Percentiles rank a stretch among this genome's conserved stretches.
These are phyloP conservation scores for Dicranocentrus wangi DNA, from an alignment of 2,888 invertebrate species.

Conservation along the genomic window DNA sequence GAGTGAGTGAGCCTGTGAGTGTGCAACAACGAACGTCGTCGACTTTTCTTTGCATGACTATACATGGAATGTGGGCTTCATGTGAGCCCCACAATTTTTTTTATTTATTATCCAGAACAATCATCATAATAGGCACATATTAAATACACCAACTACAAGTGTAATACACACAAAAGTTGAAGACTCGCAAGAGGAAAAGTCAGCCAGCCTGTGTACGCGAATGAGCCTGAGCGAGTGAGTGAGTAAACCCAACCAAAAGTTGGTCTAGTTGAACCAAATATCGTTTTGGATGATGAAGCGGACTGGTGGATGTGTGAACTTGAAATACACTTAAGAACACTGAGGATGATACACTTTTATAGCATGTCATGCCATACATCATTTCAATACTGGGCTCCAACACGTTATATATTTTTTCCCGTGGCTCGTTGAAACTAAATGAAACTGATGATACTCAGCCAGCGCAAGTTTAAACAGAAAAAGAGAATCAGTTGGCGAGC, in stretches of 20 bases:
- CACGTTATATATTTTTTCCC: conserved; percentile 5
- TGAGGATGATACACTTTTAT: conserved; percentile 15
- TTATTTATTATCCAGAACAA: conserved; percentile 32
- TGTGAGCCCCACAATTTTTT: not conserved
- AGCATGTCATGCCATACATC: conserved; percentile 35
- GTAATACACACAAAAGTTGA: too few relatives aligned
- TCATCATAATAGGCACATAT: not conserved
- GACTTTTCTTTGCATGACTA: conserved; percentile 2
- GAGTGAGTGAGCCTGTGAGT: not conserved
- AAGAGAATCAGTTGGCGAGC: conserved; percentile 2
- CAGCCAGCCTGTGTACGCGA: too few relatives aligned
- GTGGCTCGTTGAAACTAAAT: not conserved
- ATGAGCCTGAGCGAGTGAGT: too few relatives aligned
- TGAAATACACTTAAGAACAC: conserved; percentile 38
- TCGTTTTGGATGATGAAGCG: too few relatives aligned
- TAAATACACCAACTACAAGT: too few relatives aligned
- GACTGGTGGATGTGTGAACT: conserved; percentile 53
- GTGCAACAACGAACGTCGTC: too few relatives aligned
- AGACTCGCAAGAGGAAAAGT: too few relatives aligned
- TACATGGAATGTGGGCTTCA: not conserved
- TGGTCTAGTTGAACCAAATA: too few relatives aligned
- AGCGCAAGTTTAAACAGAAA: conserved; percentile 13
- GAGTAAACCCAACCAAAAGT: too few relatives aligned
- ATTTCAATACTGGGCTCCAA: conserved; percentile 25
- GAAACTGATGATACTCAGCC: conserved; percentile 28